Base-by-base conservation (phyloP, 2,888 invertebrate genomes). In the Ochropacha duplaris region DNA sequence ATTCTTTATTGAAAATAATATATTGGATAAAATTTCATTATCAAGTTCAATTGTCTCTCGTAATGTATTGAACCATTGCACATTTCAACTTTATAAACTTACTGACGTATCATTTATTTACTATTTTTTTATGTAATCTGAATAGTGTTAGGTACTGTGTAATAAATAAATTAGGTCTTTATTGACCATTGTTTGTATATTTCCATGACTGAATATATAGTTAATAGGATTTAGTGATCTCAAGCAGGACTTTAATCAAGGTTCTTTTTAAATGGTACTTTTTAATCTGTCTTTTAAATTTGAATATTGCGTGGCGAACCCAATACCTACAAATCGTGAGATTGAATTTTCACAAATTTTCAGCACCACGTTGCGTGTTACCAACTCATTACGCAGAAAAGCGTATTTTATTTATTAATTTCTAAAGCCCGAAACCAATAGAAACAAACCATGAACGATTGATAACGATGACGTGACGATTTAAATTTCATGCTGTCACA, bases 271-370 rank as follows among this genome's bases (percentile, higher is more conserved):
- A 19, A 19, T 44, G 12, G 3, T 31, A 31, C 8, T 31, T 31
- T 31, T 6, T n/a, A n/a, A 31, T 12, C 12, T 31, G 3, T 44
- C 6, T n/a, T 19, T 44, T 19, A 6, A n/a, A 44, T n/a, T 44
- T 16, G 19, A 8, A 19, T 16, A 39, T 44, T 44, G 44, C 44
- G 19, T 44, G 44, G 44, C 19, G 44, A 19, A 9, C 44, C 6
- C 8, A 44, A 44, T 44, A n/a, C n/a, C 19, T 6, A 44, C n/a
- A 44, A 44, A 9, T 19, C 16, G 19, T n/a, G 19, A 44, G 19
- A 44, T 44, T 44, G 44, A 52, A 31, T 22, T 31, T 52, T 52
- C 34, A 52, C 31, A 31, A 19, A 31, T 31, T 52, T 28, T 52
- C 26, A n/a, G 22, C 31, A 34, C 31, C 24, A 9, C 14, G 52